A percentile compares a stretch with the other conserved stretches of the same genome.
Evolutionary conservation across 2,113 vertebrate species (phyloP).

Genomic region (Pteruthius melanotis): DNA sequence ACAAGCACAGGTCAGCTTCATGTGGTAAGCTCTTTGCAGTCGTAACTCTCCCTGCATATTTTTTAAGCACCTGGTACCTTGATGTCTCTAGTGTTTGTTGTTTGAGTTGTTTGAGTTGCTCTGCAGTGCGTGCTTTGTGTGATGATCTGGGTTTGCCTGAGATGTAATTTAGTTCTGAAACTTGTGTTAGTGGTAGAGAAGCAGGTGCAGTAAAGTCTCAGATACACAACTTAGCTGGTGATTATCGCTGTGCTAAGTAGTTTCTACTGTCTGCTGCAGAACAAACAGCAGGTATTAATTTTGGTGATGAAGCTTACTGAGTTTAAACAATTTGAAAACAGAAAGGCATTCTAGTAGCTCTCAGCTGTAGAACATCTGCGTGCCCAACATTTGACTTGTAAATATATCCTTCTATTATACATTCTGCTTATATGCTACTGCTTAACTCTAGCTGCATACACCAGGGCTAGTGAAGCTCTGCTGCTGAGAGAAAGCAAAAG

Average conservation of each 20-base stretch:
- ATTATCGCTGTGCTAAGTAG: neutral
- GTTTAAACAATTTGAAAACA: conserved; percentile 24
- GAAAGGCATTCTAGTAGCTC: neutral
- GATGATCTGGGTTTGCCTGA: neutral
- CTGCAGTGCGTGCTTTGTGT: accelerated
- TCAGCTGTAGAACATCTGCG: neutral
- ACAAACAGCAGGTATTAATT: conserved; percentile 21
- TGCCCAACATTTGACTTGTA: neutral
- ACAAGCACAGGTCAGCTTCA: neutral
- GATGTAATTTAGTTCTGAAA: neutral
- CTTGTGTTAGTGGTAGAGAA: neutral
- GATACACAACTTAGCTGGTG: neutral
- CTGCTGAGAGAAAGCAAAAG: neutral
- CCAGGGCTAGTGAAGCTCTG: neutral
- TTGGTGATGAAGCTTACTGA: neutral
- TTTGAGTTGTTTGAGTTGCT: neutral
- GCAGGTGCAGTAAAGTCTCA: conserved; percentile 8
- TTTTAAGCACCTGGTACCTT: neutral
- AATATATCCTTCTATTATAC: neutral
- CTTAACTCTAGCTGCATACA: neutral
- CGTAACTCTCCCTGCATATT: neutral
- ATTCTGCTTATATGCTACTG: neutral
- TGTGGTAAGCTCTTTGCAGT: neutral
- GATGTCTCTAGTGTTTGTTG: neutral
- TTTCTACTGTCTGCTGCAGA: neutral